Evolutionary conservation across 2,888 invertebrate species (phyloP), one percentile per base, ranked within the genome.

Genomic region (Andrena camellia): DNA sequence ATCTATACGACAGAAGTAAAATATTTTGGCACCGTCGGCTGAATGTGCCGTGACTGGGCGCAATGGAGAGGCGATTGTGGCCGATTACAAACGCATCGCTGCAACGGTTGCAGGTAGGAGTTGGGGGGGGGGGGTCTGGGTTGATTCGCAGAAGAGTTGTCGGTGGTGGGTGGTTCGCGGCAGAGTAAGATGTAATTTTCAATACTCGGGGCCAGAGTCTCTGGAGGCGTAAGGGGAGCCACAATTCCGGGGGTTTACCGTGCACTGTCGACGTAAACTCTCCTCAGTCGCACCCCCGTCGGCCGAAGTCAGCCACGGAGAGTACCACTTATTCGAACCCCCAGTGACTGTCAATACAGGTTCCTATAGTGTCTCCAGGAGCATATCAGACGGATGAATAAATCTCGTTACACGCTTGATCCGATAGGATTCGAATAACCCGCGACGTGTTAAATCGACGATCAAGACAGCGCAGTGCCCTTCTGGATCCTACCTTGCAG

Each of bases 151-250:
- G 87, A 88, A 69, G 83, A 87, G 82, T 78, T 72, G 83, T 72
- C 33, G 86, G 78, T 60, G 81, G 85, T 84, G 83, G 87, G 88
- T 89, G 89, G 87, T 82, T 87, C 83, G 84, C 83, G 78, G 84
- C 87, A 86, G 90, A 91, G 90, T 92, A 93, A 93, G 93, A 93
- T 93, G 93, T 93, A 93, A 93, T 93, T 93, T 93, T 93, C 93
- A 93, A 93, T 93, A 93, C 92, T 89, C 89, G 79, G 88, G 81
- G 71, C 78, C 79, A 74, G 79, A 76, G 88, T 89, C 89, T 89
- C 90, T 89, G 87, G 89, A 89, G 90, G 88, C 87, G 90, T 79
- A 89, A 87, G 91, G 93, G 91, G 90, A 91, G 90, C 91, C 91
- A 93, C 93, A 93, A 93, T 92, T 93, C 93, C 89, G 90, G 91